Evolutionary conservation across 2,113 vertebrate species (phyloP).

Genomic region (Apus apus): DNA sequence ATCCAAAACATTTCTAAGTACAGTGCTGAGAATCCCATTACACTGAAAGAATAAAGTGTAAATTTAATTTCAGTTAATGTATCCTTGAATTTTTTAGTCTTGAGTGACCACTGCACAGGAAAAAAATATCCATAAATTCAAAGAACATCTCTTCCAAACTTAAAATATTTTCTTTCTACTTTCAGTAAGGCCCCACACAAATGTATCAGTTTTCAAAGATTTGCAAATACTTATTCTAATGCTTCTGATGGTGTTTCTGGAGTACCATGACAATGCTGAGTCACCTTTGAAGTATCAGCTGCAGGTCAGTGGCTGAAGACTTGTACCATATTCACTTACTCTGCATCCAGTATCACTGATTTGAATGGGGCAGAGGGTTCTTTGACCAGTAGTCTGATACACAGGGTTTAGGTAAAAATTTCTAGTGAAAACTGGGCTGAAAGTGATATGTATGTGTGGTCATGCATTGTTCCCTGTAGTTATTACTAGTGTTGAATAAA

Average conservation of each 20-base stretch:
- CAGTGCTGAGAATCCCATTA: not conserved
- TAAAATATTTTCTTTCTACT: not conserved
- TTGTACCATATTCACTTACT: not conserved
- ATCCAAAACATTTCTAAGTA: not conserved
- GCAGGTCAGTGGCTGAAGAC: not conserved
- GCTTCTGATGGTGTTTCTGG: not conserved
- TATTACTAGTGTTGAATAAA: not conserved
- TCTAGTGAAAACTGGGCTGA: not conserved
- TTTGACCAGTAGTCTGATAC: not conserved
- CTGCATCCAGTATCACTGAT: not conserved
- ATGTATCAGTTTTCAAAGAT: not conserved
- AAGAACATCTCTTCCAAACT: not conserved
- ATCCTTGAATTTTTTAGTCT: not conserved
- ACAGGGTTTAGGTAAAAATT: not conserved
- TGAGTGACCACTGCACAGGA: not conserved
- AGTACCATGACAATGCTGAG: not conserved
- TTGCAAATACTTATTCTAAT: not conserved
- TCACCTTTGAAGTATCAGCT: not conserved
- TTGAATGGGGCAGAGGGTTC: not conserved
- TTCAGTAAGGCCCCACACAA: not conserved
- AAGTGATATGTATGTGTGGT: not conserved
- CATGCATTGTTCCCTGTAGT: not conserved
- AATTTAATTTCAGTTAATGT: not conserved
- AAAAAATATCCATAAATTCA: not conserved
- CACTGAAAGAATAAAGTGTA: not conserved